Evolutionary conservation across 2,888 invertebrate species (phyloP).

Genomic region (Lasioglossum oenotherae): DNA sequence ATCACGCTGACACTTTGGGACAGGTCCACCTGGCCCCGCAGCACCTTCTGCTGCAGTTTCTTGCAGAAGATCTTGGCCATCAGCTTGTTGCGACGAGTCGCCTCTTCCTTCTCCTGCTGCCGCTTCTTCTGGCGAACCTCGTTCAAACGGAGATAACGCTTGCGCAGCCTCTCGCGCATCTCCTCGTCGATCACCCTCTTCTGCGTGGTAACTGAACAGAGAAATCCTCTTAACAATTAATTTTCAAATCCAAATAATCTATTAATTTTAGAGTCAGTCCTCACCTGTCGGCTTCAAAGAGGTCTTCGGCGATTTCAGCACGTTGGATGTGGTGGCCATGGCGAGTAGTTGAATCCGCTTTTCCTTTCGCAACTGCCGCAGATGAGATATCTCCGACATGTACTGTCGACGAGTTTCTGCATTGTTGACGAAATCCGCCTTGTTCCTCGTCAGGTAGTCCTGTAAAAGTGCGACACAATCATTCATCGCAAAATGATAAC

Average conservation of each 20-base stretch:
- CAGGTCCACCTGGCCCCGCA: constrained; percentile 88
- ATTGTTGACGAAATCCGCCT: constrained; percentile 89
- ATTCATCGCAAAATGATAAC: background rate
- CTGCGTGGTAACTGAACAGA: constrained; percentile 73
- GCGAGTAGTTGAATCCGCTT: constrained; percentile 84
- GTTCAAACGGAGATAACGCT: constrained; percentile 89
- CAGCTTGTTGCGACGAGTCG: constrained; percentile 88
- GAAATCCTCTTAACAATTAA: background rate
- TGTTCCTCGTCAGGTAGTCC: constrained; percentile 89
- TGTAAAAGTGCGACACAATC: constrained; percentile 83
- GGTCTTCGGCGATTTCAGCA: constrained; percentile 72
- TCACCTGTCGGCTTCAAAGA: constrained; percentile 73
- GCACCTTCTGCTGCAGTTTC: constrained; percentile 89
- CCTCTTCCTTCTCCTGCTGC: constrained; percentile 86
- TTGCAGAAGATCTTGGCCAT: constrained; percentile 92
- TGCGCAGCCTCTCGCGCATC: constrained; percentile 87
- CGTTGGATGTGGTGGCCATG: constrained; percentile 78
- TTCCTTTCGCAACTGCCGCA: constrained; percentile 84
- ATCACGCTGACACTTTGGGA: constrained; percentile 88
- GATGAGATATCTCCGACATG: constrained; percentile 84
- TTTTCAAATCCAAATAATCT: background rate
- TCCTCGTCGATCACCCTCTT: constrained; percentile 86
- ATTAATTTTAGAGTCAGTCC: background rate
- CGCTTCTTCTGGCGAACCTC: constrained; percentile 88
- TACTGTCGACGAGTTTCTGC: constrained; percentile 86